These are phyloP conservation scores for Galleria mellonella DNA, from an alignment of 1,140 invertebrate species.

Conservation along the genomic window DNA sequence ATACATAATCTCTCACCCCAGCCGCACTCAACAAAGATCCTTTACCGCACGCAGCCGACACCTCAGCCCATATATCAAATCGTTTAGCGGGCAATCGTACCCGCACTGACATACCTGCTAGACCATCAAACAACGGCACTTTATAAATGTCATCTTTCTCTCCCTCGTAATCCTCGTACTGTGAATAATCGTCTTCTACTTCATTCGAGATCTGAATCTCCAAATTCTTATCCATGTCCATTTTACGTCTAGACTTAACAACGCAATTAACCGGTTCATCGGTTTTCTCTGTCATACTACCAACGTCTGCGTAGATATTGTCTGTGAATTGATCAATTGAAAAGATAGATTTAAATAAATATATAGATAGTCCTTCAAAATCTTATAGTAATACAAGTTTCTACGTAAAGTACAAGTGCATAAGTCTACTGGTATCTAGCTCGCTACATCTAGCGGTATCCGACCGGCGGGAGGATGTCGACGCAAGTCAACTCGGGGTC, in stretches of 20 bases:
- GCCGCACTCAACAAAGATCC: constrained; percentile 55
- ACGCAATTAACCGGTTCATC: constrained; percentile 22
- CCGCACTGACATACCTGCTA: constrained; percentile 42
- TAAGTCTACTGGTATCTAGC: constrained; percentile 20
- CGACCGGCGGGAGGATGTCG: constrained; percentile 55
- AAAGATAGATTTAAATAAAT: constrained; percentile 17
- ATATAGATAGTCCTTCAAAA: constrained; percentile 3
- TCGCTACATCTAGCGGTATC: constrained; percentile 52
- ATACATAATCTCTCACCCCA: constrained; percentile 58
- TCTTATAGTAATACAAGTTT: background rate
- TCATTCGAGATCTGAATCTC: constrained; percentile 42
- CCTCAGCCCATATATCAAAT: constrained; percentile 66
- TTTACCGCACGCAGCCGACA: constrained; percentile 51
- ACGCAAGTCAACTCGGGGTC: constrained; percentile 51
- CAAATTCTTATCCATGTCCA: constrained; percentile 15
- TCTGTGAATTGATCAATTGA: constrained; percentile 52
- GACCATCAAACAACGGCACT: constrained; percentile 55
- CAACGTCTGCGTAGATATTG: constrained; percentile 24
- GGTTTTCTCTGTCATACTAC: constrained; percentile 23
- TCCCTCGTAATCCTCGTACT: constrained; percentile 51
- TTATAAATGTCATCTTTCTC: constrained; percentile 43
- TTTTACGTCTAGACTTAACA: constrained; percentile 4
- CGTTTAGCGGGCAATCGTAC: constrained; percentile 50
- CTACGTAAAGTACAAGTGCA: constrained; percentile 8
- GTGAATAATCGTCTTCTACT: constrained; percentile 45